Base-by-base conservation (phyloP, 2,797 vertebrate genomes). In the Pseudotriccus pelzelni region DNA sequence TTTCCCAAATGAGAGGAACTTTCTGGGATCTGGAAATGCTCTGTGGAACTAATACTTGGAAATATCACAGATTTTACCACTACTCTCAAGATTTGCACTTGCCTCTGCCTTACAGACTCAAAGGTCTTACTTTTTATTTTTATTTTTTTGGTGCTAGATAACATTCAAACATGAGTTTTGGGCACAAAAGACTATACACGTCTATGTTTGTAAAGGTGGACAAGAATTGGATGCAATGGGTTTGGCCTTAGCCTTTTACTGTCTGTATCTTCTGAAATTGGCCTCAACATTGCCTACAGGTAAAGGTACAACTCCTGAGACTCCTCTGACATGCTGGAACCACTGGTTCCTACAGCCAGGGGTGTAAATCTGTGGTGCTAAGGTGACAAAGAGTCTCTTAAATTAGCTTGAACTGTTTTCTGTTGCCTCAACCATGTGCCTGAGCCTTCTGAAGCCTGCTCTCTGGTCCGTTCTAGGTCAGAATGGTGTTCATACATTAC, bases 171-270 rank as follows among this genome's bases (percentile, higher is more conserved):
- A 10, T 9, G 8, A 53, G 7, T 2, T 44, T 14, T 68, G n/a
- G 22, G 25, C 7, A 6, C 15, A 23, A 66, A 89, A 49, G 13
- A 22, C 34, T 25, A 32, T 9, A 9, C 16, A 14, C 9, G 17
- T 13, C 14, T 5, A 15, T 64, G 3, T 58, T 74, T 77, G 15
- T 15, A 70, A 36, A 63, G 5, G 5, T 41, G 36, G 12, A 14
- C 1, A 18, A 58, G 28, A 55, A 50, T 2, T 6, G 2, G 25
- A 25, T 2, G 0, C 10, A 23, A 7, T 19, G 7, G 15, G 5
- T 68, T 68, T 62, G 8, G 1, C 84, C 14, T 64, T 21, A 69
- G 12, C 0, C 0, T 64, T 39, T 44, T 37, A 12, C 30, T 25
- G 14, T 23, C 32, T 0, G 0, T 34, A 14, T 36, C 36, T 85